Percentiles rank a stretch among this genome's conserved stretches.
Evolutionary conservation across 30 jellyfish, hydroid and myxozoan species (phyloP).

Genomic region (Aurelia aurita complex sp. Pacific): DNA sequence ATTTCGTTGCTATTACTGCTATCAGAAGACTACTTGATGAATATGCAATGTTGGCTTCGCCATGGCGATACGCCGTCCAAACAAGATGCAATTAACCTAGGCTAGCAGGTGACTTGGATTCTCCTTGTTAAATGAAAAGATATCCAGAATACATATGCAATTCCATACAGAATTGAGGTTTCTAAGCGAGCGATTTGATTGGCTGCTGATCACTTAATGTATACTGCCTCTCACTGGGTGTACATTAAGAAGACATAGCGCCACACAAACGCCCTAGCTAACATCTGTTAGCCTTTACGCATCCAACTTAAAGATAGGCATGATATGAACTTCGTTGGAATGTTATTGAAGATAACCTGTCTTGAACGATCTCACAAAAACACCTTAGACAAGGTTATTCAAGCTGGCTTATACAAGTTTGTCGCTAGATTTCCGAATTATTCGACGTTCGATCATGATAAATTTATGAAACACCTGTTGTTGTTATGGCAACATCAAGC

Average conservation of each 20-base stretch:
- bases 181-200: slow-evolving; percentile 60
- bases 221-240: slow-evolving; percentile 31
- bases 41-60: slow-evolving; percentile 37
- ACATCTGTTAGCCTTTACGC: slow-evolving; percentile 9
- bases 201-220: slow-evolving; percentile 28
- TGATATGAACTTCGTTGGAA: slow-evolving; percentile 48
- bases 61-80: slow-evolving; percentile 75
- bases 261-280: slow-evolving; percentile 14
- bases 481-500: slow-evolving; percentile 67
- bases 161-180: slow-evolving; percentile 70
- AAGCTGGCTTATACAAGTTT: not conserved
- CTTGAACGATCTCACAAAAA: slow-evolving; percentile 27
- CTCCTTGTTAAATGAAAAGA: slow-evolving; percentile 41
- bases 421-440: slow-evolving; percentile 35
- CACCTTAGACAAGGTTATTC: slow-evolving; percentile 36
- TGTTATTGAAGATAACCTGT: slow-evolving; percentile 30
- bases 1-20: slow-evolving; percentile 64
- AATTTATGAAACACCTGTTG: slow-evolving; percentile 93
- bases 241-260: slow-evolving; percentile 23
- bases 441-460: slow-evolving; percentile 72
- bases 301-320: not conserved
- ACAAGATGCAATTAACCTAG: slow-evolving; percentile 68
- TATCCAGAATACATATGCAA: slow-evolving; percentile 27
- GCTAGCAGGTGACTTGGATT: slow-evolving; percentile 67
- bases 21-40: slow-evolving; percentile 40